phyloP scores from a whole-genome alignment of 1,140 invertebrate genomes.

The Coboldia fuscipes region DNA sequence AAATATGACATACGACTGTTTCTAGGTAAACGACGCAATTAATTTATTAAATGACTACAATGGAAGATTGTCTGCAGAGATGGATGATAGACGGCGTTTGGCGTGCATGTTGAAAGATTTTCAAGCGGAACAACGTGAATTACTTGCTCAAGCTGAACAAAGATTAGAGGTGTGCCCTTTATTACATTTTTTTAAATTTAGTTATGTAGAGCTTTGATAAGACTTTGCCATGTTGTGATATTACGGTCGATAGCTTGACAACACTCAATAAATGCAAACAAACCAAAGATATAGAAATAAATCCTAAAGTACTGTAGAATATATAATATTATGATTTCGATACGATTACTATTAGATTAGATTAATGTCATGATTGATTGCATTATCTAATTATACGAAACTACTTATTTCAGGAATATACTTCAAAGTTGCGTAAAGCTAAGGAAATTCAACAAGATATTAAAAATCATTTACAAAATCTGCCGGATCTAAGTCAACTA shows the following conservation, averaged over 20 bases:
- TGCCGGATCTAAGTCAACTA: slow-evolving; percentile 76
- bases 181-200: slow-evolving; percentile 1
- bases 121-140: slow-evolving; percentile 60
- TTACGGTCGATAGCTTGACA: too few species aligned
- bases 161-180: slow-evolving; percentile 48
- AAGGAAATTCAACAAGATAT: slow-evolving; percentile 66
- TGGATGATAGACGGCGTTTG: slow-evolving; percentile 69
- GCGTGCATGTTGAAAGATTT: slow-evolving; percentile 74
- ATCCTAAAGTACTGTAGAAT: too few species aligned
- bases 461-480: slow-evolving; percentile 74
- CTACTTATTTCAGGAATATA: slow-evolving; percentile 52
- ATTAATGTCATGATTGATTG: too few species aligned
- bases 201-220: not conserved
- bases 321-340: too few species aligned
- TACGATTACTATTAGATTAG: too few species aligned
- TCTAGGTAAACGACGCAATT: slow-evolving; percentile 68
- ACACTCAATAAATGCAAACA: too few species aligned
- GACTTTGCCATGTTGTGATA: too few species aligned
- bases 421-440: slow-evolving; percentile 67
- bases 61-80: slow-evolving; percentile 56
- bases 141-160: slow-evolving; percentile 62
- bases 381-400: too few species aligned
- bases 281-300: too few species aligned
- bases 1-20: not conserved
- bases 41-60: slow-evolving; percentile 76